phyloP scores from a whole-genome alignment of 1,140 invertebrate species.

The Drosophila teissieri region DNA sequence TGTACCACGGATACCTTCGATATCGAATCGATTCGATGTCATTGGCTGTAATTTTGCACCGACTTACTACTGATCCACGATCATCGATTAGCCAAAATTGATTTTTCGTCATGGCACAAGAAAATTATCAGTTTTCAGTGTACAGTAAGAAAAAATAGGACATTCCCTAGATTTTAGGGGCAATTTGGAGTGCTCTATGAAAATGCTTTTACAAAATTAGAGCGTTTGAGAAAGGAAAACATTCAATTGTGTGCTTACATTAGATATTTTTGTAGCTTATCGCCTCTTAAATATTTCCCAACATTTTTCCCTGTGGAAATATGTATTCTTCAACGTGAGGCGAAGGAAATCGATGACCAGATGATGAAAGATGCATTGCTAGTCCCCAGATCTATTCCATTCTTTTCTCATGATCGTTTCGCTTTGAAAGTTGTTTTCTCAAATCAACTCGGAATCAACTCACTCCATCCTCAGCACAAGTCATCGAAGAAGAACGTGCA shows the following conservation, averaged over 20 bases:
- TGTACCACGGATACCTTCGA: constrained; percentile 1
- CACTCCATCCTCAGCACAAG: constrained; percentile 2
- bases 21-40: constrained; percentile 41
- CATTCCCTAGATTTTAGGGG: no score
- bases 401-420: constrained; percentile 36
- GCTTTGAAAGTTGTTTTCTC: constrained; percentile 47
- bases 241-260: no score
- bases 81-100: constrained; percentile 38
- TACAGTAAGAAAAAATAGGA: constrained; percentile 3
- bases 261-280: no score
- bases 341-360: constrained; percentile 4
- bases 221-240: no score
- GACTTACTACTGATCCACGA: constrained; percentile 32
- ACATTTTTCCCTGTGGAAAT: no score
- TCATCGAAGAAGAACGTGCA: constrained; percentile 57
- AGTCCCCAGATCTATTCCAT: constrained; percentile 18
- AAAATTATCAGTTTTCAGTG: not conserved
- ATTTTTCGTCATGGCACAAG: constrained; percentile 6
- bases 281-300: no score
- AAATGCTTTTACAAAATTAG: no score
- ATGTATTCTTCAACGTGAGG: not conserved
- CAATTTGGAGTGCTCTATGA: no score
- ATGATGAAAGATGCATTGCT: constrained; percentile 23
- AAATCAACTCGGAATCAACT: constrained; percentile 20
- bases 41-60: constrained; percentile 22